Evolutionary conservation across 37 sponge, comb jelly and placozoan genomes (phyloP), one percentile per base, ranked within the genome.

Genomic region (Mnemiopsis leidyi): DNA sequence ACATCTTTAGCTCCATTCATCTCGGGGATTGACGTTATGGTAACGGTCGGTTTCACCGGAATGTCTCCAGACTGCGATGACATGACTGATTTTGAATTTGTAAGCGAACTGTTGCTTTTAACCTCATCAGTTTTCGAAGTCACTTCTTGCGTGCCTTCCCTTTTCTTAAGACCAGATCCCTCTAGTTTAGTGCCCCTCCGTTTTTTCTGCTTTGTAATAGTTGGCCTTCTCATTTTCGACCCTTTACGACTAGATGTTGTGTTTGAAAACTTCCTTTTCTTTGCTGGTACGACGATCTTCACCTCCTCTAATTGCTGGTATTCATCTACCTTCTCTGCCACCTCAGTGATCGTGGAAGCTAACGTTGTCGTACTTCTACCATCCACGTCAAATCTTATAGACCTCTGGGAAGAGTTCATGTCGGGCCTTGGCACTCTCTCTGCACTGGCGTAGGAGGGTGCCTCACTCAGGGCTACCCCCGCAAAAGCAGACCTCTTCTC

Each of bases 381-480:
- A 18, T 48, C 61, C n/a, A n/a, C n/a, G n/a, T n/a, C n/a, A 48
- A 48, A 48, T 48, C 9, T 18, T 18, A 48, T 48, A 13, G 61
- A 48, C 13, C 13, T 48, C 13, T 48, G 61, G 13, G 9, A 18
- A 48, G 61, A 13, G 13, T 5, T 13, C 5, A 13, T 13, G 13
- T 48, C 13, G 9, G 61, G 13, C 13, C 61, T 5, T n/a, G 90
- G 90, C 48, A 85, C 90, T 39, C 90, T 18, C 48, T 85, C 90
- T n/a, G 90, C 39, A 85, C 24, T 39, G 0, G 23, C 39, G 61
- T 85, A 85, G 48, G 90, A 85, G 5, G 90, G 90, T 39, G 90
- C 36, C 2, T 85, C 90, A 23, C 36, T 38, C 26, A 85, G 24
- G n/a, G 90, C 90, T 0, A 85, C 39, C 61, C 61, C 90, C 20